Percentiles rank a stretch among this genome's conserved stretches.
phyloP scores from a whole-genome alignment of 2,888 invertebrate genomes.

The Rotaria sp. region DNA sequence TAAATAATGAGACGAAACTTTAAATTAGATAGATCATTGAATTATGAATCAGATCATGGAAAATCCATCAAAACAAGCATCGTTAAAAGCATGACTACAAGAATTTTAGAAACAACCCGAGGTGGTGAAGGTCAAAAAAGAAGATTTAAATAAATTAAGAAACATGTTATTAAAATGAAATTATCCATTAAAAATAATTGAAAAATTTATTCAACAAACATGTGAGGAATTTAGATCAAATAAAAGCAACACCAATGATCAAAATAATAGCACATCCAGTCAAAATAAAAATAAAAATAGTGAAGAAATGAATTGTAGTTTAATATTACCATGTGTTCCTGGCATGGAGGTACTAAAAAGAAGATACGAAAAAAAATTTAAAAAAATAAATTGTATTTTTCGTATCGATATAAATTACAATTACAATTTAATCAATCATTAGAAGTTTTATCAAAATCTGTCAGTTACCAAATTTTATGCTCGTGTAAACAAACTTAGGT shows the following conservation, averaged over 20 bases:
- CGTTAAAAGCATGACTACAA: not conserved
- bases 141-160: constrained; percentile 5
- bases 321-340: not conserved
- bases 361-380: not conserved
- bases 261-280: no score
- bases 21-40: not conserved
- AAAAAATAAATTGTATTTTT: not conserved
- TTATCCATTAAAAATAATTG: not conserved
- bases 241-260: not conserved
- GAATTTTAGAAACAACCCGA: not conserved
- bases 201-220: not conserved
- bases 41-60: not conserved
- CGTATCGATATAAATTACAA: not conserved
- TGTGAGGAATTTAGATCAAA: not conserved
- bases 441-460: not conserved
- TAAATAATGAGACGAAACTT: no score
- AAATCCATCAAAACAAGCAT: not conserved
- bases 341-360: not conserved
- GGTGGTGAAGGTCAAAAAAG: not conserved
- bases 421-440: not conserved
- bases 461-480: not conserved
- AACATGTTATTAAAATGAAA: not conserved
- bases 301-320: not conserved
- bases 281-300: not conserved
- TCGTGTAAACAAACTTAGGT: not conserved